These are phyloP conservation scores for Colinus virginianus DNA, from an alignment of 2,113 vertebrate species.

Conservation along the genomic window DNA sequence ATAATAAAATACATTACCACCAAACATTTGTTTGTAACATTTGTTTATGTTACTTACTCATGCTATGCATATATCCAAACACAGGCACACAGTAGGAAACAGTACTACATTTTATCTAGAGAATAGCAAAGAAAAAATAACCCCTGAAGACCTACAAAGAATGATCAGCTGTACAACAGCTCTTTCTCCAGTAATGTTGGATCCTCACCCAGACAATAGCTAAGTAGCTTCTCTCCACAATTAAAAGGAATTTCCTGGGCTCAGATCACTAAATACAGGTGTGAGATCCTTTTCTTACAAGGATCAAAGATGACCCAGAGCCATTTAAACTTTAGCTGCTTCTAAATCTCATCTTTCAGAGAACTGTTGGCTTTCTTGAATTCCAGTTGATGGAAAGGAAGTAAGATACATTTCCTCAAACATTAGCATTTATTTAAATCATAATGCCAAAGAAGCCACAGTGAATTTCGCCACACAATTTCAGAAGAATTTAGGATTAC, in stretches of 20 bases:
- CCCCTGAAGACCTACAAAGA: not conserved
- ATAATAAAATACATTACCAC: not conserved
- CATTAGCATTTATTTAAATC: slow-evolving; percentile 1
- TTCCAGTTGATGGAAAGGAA: slow-evolving; percentile 56
- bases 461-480: not conserved
- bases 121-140: not conserved
- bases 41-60: not conserved
- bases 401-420: slow-evolving; percentile 41
- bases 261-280: not conserved
- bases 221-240: not conserved
- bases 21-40: no score
- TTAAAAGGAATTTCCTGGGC: not conserved
- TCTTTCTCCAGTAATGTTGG: not conserved
- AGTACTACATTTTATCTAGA: not conserved
- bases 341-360: slow-evolving; percentile 49
- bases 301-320: not conserved
- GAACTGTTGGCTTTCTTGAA: not conserved
- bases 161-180: not conserved
- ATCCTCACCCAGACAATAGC: not conserved
- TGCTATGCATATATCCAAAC: not conserved
- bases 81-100: not conserved
- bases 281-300: not conserved
- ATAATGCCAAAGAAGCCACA: not conserved
- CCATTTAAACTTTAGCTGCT: not conserved
- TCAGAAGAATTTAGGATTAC: not conserved